Percentiles rank a stretch among this genome's conserved stretches.
Conservation (phyloP, 2,888 invertebrate genomes). For the Hoplodrina ambigua region DNA sequence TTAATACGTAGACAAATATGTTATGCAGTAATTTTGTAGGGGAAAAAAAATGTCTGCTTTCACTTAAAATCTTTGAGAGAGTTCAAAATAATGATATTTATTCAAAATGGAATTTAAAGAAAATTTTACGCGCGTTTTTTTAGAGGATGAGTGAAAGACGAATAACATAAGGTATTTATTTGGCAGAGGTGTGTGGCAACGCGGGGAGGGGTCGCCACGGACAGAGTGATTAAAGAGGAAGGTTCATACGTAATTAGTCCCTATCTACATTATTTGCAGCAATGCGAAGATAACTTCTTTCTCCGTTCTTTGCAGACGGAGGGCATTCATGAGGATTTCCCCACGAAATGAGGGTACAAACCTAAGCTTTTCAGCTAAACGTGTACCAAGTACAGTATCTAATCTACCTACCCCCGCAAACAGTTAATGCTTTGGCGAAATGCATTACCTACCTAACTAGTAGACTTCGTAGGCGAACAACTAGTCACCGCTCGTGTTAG, state of each 20-base stretch:
- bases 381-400: background rate
- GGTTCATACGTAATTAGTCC: too few relatives aligned
- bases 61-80: background rate
- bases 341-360: too few relatives aligned
- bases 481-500: conserved; percentile 34
- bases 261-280: too few relatives aligned
- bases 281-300: too few relatives aligned
- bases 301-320: too few relatives aligned
- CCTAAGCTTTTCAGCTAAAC: background rate
- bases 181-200: too few relatives aligned
- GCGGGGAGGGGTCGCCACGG: too few relatives aligned
- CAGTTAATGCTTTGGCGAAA: conserved; percentile 18
- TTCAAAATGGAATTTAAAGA: background rate
- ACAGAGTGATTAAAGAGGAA: too few relatives aligned
- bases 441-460: conserved; percentile 21
- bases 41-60: conserved; percentile 6
- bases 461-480: conserved; percentile 46
- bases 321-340: too few relatives aligned
- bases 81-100: background rate
- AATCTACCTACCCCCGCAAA: conserved; percentile 21
- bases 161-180: too few relatives aligned
- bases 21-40: conserved; percentile 6
- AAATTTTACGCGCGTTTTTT: too few relatives aligned
- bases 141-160: too few relatives aligned
- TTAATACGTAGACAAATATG: background rate